These are phyloP conservation scores for Parus major DNA, from an alignment of 2,113 vertebrate genomes.

Conservation along the genomic window DNA sequence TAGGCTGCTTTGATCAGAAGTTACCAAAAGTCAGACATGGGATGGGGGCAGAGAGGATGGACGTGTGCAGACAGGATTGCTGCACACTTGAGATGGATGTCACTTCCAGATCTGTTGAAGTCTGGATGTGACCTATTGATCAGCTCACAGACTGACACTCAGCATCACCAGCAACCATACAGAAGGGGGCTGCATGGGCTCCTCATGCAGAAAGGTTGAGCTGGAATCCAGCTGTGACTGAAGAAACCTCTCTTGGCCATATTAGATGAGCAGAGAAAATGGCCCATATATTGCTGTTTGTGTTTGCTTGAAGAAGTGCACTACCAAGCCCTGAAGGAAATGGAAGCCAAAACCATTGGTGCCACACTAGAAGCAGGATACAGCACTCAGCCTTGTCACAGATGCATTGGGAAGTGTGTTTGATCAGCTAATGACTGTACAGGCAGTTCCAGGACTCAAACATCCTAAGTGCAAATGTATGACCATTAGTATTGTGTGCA, in stretches of 20 bases:
- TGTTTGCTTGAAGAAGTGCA: background rate
- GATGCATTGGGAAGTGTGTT: background rate
- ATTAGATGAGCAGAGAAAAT: background rate
- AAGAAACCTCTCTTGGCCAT: background rate
- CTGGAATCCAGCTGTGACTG: background rate
- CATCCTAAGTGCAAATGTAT: background rate
- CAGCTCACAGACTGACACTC: background rate
- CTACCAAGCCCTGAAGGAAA: background rate
- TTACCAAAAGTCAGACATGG: background rate
- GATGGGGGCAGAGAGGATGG: background rate
- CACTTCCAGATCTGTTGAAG: background rate
- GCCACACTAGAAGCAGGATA: background rate
- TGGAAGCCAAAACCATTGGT: background rate
- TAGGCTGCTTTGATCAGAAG: background rate
- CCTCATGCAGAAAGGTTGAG: background rate
- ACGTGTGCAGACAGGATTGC: background rate
- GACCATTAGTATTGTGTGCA: background rate
- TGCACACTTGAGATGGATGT: rapidly evolving
- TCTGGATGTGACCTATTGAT: rapidly evolving
- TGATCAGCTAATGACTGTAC: background rate
- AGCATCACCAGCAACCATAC: background rate
- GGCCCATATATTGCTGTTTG: background rate
- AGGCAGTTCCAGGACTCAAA: background rate
- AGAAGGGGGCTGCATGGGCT: background rate
- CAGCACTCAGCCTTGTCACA: background rate